Percentiles rank a stretch among this genome's conserved stretches.
phyloP scores from a whole-genome alignment of 2,797 vertebrate species.

The Enteromius afrohamiltoni region DNA sequence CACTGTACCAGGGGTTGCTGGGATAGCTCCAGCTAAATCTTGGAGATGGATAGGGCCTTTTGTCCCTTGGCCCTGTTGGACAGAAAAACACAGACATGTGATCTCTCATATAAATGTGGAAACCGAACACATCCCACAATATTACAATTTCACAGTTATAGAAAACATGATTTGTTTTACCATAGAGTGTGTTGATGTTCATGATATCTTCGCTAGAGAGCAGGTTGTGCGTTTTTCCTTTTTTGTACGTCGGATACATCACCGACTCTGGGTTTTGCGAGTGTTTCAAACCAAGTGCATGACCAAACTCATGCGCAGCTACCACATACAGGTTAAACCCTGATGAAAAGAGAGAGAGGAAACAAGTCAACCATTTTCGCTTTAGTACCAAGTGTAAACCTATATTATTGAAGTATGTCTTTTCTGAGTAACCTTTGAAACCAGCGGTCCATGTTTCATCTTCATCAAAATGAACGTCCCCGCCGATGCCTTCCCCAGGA shows the following conservation, averaged over 20 bases:
- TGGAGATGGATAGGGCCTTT: conserved; percentile 47
- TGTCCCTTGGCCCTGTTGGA: conserved; percentile 65
- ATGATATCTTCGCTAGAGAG: conserved; percentile 77
- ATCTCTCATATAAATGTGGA: conserved; percentile 11
- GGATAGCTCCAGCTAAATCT: conserved; percentile 62
- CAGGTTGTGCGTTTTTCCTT: conserved; percentile 62
- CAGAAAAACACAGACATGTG: conserved; percentile 7
- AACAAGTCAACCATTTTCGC: background rate
- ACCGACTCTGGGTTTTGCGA: conserved; percentile 77
- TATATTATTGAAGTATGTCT: background rate
- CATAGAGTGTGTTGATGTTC: conserved; percentile 80
- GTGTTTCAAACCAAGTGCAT: conserved; percentile 82
- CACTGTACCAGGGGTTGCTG: conserved; percentile 60
- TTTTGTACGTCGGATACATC: conserved; percentile 82
- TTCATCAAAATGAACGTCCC: conserved; percentile 83
- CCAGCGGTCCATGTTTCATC: conserved; percentile 78
- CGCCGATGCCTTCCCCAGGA: conserved; percentile 74
- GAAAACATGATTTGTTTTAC: conserved; percentile 64
- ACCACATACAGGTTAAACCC: conserved; percentile 79
- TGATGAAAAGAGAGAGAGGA: conserved; percentile 59
- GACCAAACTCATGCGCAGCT: conserved; percentile 83
- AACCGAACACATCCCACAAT: conserved; percentile 4
- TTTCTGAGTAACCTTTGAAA: conserved; percentile 54
- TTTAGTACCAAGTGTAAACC: background rate
- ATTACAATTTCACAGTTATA: background rate